These are phyloP conservation scores for Geophilus truncorum DNA, from an alignment of 2,888 invertebrate genomes.

Conservation along the genomic window DNA sequence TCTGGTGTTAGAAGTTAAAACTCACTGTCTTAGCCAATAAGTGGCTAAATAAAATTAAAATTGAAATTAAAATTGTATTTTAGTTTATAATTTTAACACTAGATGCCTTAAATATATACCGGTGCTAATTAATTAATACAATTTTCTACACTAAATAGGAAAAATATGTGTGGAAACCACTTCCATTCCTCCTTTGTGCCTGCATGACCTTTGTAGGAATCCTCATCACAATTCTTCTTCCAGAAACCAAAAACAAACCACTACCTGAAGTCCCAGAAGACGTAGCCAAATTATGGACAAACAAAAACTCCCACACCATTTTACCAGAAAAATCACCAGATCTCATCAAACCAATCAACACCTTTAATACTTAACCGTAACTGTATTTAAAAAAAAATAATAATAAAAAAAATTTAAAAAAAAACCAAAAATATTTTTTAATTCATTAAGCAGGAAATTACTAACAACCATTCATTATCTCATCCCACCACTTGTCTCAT, in stretches of 20 bases:
- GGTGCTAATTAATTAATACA: not conserved
- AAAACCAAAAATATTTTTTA: not conserved
- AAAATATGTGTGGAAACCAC: constrained; percentile 31
- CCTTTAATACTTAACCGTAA: not conserved
- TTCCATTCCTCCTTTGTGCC: constrained; percentile 5
- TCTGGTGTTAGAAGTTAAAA: no score
- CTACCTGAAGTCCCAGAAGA: constrained; percentile 37
- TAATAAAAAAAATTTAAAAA: not conserved
- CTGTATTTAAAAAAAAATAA: not conserved
- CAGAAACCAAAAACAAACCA: constrained; percentile 36
- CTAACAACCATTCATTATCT: not conserved
- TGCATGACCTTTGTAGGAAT: not conserved
- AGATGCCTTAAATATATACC: no score
- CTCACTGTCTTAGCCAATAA: no score
- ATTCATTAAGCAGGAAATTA: constrained; percentile 20
- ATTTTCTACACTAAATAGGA: constrained; percentile 15
- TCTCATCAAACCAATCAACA: not conserved
- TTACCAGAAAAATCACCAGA: not conserved
- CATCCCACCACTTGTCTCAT: not conserved
- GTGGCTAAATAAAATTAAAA: no score
- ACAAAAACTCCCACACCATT: not conserved
- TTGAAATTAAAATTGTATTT: no score
- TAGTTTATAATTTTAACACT: no score
- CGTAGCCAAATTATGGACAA: constrained; percentile 29
- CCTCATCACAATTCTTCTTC: constrained; percentile 32